Evolutionary conservation across 2,113 vertebrate species (phyloP), one percentile per base, ranked within the genome.

Genomic region (Urocolius indicus): DNA sequence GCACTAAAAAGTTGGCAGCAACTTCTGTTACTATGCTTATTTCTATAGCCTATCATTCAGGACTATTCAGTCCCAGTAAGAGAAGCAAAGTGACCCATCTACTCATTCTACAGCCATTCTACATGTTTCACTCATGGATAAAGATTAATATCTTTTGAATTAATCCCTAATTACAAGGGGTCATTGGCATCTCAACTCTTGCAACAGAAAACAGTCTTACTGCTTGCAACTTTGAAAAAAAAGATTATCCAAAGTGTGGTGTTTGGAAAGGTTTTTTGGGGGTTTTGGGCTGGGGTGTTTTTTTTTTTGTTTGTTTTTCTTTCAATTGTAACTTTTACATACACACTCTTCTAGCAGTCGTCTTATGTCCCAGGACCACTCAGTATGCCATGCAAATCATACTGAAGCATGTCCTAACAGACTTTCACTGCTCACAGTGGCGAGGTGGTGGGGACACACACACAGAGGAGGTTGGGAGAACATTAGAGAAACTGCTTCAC

Each of bases 341-440:
- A 30, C 3, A 29, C 3, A 26, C 20, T 30, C 55, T 29, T 61
- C 14, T 4, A 90, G 49, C 24, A 71, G 27, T 32, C 27, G 30
- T 52, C 9, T 74, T 45, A 32, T 32, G 62, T 54, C 26, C 34
- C 51, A 66, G 34, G 16, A 66, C 10, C 38, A n/a, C 38, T 38
- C 6, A 5, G 27, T 16, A 8, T 2, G 1, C 9, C 20, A 16
- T 4, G 2, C 5, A 3, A 93, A 38, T 36, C 7, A 16, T 10
- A 59, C 5, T 17, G 13, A 45, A 62, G 20, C 0, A 0, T 9
- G 27, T 9, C 6, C 8, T 55, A 41, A 48, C 22, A 22, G 36
- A 29, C n/a, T 30, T 46, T 3, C 9, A 18, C 5, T 73, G 20
- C 18, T 63, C 23, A 38, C 23, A 16, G 59, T 43, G 22, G 10